Conservation (phyloP, 2,888 invertebrate genomes). For the Ophion obscuratus region DNA sequence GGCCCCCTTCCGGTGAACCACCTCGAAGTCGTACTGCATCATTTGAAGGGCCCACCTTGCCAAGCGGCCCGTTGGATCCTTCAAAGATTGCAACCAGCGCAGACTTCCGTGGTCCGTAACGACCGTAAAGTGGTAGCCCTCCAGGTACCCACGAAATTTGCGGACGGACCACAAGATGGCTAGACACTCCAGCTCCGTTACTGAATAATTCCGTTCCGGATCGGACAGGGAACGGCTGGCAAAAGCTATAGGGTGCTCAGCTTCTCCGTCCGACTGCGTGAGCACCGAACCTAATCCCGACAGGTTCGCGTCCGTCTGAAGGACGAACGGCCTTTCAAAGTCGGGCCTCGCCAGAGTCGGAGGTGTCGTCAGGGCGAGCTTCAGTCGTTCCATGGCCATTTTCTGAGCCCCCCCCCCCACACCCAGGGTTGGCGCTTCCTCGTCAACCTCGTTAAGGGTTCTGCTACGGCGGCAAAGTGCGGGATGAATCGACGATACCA, state of each 20-base stretch:
- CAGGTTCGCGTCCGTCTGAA: slow-evolving; percentile 68
- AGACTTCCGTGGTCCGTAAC: slow-evolving; percentile 70
- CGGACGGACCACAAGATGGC: slow-evolving; percentile 62
- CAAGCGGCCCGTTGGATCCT: slow-evolving; percentile 27
- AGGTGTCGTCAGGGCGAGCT: background rate
- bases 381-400: background rate
- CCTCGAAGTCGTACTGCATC: background rate
- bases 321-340: slow-evolving; percentile 7
- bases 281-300: slow-evolving; percentile 58
- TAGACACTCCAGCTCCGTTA: slow-evolving; percentile 66
- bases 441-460: slow-evolving; percentile 4
- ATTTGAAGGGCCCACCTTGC: slow-evolving; percentile 17
- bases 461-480: background rate
- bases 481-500: slow-evolving; percentile 34
- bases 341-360: slow-evolving; percentile 32
- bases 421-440: slow-evolving; percentile 35
- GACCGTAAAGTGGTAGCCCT: slow-evolving; percentile 63
- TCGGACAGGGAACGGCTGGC: slow-evolving; percentile 54
- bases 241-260: slow-evolving; percentile 57
- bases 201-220: slow-evolving; percentile 59
- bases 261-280: slow-evolving; percentile 46
- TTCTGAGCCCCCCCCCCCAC: slow-evolving; percentile 10
- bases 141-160: slow-evolving; percentile 53
- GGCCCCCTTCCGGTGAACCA: background rate
- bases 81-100: slow-evolving; percentile 20